Base-by-base conservation (phyloP, 2,797 vertebrate genomes). In the Pangasius krempfi region DNA sequence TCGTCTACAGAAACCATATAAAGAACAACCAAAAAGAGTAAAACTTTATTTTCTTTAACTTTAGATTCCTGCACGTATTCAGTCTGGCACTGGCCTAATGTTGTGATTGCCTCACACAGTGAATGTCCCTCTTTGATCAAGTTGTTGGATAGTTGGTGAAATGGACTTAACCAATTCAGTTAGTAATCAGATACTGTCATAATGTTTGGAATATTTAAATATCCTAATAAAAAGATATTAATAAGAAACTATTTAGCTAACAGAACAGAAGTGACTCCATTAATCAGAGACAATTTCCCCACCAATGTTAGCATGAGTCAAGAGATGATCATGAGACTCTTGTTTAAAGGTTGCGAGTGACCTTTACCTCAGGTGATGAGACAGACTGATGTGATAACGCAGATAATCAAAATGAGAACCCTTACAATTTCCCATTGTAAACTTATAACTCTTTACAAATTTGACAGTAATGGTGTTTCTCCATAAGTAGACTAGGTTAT, bases 1-100 rank as follows among this genome's bases (percentile, higher is more conserved):
- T 80, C 60, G 88, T 30, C 81, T 94, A 75, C 97, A 96, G 94
- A 96, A 93, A 58, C 93, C 90, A 4, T 94, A 90, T 1, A 64
- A 90, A 62, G 93, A 94, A 89, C 93, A 47, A 89, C 86, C 93
- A 50, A 97, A 93, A 89, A 94, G 87, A 96, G 97, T 98, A 92
- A 89, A 20, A 47, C 70, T 47, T 44, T 84, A 18, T 30, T 13
- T 79, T 1, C 62, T 64, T 66, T 60, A 60, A 18, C 27, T 47
- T 52, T 40, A 80, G 40, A 47, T 85, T 78, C 16, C 33, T 72
- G 5, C 86, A 76, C 82, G 40, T 78, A 86, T 62, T 58, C 6
- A 50, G 44, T 52, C 20, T 72, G 25, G 9, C 25, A 73, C 50
- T 66, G 44, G 13, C 18, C 52, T 37, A 22, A 82, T 40, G 27